These are phyloP conservation scores for Anorthoa munda DNA, from an alignment of 2,888 invertebrate genomes.

Conservation along the genomic window DNA sequence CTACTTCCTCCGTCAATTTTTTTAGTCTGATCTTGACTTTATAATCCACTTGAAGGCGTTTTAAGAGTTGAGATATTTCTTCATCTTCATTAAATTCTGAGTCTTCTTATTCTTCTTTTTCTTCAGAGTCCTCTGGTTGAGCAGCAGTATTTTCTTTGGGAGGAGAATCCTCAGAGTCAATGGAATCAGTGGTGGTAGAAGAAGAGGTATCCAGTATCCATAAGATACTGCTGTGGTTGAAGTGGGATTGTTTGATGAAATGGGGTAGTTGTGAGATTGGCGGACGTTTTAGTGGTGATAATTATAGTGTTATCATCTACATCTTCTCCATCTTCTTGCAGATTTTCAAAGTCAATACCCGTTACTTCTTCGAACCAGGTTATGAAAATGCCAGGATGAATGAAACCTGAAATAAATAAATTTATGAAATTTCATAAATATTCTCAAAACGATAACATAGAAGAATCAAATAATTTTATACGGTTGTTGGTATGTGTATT, in stretches of 20 bases:
- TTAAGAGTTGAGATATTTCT: constrained; percentile 77
- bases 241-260: neutral
- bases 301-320: neutral
- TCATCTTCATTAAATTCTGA: constrained; percentile 72
- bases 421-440: no score
- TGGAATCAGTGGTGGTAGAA: neutral
- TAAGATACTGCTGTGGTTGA: no score
- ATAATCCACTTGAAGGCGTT: constrained; percentile 82
- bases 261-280: no score
- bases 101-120: constrained; percentile 40
- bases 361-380: constrained; percentile 79
- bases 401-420: constrained; percentile 76
- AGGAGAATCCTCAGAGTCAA: neutral
- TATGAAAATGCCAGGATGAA: constrained; percentile 83
- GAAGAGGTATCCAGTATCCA: no score
- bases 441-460: neutral
- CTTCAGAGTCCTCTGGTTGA: constrained; percentile 56
- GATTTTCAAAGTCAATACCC: constrained; percentile 82
- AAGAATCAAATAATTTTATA: neutral
- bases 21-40: constrained; percentile 82
- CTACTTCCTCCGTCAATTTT: constrained; percentile 70
- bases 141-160: neutral
- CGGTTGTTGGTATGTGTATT: no score
- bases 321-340: constrained; percentile 70
- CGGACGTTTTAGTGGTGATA: neutral